Evolutionary conservation across 2,797 vertebrate species (phyloP).

Genomic region (Sitta carolinensis): DNA sequence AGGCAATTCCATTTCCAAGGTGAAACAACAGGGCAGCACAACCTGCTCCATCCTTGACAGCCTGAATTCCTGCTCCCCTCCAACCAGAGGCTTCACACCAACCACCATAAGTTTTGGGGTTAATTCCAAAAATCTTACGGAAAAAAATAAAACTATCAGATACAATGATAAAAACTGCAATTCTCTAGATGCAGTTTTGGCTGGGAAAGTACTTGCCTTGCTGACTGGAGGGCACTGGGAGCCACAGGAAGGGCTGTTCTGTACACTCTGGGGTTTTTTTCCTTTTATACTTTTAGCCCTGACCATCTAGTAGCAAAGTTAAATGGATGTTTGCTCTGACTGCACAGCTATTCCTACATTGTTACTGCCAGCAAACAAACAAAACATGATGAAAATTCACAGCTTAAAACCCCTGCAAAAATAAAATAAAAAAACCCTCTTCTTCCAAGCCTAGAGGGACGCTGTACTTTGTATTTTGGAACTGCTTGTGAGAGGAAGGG

Average conservation of each 20-base stretch:
- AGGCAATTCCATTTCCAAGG: neutral
- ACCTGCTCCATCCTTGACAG: neutral
- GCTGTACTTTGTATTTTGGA: neutral
- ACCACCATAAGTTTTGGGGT: neutral
- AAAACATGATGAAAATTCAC: neutral
- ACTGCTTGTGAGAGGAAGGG: neutral
- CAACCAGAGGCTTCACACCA: neutral
- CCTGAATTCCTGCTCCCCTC: neutral
- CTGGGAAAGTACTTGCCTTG: neutral
- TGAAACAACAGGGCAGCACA: neutral
- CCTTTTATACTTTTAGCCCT: neutral
- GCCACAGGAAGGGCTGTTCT: neutral
- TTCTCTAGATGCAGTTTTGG: neutral
- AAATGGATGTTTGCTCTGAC: slow-evolving; percentile 2
- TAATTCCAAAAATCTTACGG: neutral
- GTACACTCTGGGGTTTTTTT: rapidly evolving
- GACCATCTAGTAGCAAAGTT: neutral
- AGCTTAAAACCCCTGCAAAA: neutral
- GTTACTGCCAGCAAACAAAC: slow-evolving; percentile 16
- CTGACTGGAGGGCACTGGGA: neutral
- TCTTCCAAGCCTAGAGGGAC: neutral
- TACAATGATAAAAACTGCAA: neutral
- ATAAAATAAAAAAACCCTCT: neutral
- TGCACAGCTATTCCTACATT: neutral
- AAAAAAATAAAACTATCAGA: neutral